phyloP scores from a whole-genome alignment of 2,113 vertebrate genomes.

The Falcunculus frontatus region DNA sequence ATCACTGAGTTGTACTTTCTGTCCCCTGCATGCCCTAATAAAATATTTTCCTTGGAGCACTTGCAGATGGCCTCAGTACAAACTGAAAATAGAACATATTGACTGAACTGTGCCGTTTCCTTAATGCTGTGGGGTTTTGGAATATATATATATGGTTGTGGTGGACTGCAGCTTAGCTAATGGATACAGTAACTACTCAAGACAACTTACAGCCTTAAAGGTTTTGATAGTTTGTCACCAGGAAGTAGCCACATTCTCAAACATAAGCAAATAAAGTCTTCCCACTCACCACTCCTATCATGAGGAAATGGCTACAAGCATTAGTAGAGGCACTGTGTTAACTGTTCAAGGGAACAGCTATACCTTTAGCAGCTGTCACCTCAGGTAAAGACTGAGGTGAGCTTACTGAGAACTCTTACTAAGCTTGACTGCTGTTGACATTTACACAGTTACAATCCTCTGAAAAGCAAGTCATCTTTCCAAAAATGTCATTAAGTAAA shows the following conservation, averaged over 20 bases:
- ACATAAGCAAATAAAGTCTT: background rate
- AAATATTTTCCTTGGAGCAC: conserved; percentile 5
- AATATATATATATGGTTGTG: background rate
- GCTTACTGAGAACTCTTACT: background rate
- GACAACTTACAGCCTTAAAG: background rate
- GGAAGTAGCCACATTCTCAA: background rate
- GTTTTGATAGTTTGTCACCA: background rate
- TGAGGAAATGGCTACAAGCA: background rate
- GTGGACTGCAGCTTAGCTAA: background rate
- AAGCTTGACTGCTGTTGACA: background rate
- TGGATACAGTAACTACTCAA: background rate
- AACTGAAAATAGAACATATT: background rate
- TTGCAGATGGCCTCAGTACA: background rate
- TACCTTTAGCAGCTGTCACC: background rate
- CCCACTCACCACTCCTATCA: background rate
- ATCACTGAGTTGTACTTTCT: background rate
- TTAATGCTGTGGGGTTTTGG: background rate
- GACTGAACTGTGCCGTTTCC: background rate
- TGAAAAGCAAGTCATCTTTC: background rate
- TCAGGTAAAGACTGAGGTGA: background rate
- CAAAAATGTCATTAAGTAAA: background rate
- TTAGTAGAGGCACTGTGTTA: background rate
- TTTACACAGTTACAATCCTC: background rate
- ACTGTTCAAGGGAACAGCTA: background rate
- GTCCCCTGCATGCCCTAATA: background rate